Evolutionary conservation across 2,888 invertebrate genomes (phyloP).

Genomic region (Metacarcinus magister): DNA sequence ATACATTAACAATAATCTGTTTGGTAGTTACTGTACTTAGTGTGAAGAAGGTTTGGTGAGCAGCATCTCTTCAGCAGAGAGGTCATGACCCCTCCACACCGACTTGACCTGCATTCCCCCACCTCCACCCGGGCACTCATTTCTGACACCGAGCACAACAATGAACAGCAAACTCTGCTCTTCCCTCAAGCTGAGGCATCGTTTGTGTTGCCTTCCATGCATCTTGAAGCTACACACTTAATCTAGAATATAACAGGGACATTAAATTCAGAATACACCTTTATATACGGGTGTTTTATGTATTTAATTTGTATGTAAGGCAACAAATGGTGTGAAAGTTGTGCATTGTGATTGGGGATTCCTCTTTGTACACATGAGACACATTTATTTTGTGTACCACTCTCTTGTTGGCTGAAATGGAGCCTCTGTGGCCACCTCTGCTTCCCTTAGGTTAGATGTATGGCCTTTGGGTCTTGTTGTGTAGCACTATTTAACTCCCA

Average conservation of each 20-base stretch:
- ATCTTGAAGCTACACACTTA: neutral
- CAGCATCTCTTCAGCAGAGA: slow-evolving; percentile 7
- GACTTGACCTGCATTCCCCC: slow-evolving; percentile 13
- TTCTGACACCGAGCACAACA: slow-evolving; percentile 35
- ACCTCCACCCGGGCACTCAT: slow-evolving; percentile 9
- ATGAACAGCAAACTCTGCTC: neutral
- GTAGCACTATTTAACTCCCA: neutral
- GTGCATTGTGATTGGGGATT: neutral
- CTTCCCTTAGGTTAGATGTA: neutral
- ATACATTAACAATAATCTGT: neutral
- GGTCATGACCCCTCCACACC: neutral
- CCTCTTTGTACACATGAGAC: neutral
- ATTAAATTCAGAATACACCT: neutral
- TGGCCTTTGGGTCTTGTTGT: neutral
- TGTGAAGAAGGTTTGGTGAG: neutral
- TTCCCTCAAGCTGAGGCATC: neutral
- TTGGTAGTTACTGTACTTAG: neutral
- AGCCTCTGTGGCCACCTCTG: neutral
- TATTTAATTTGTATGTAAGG: neutral
- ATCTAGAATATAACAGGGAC: neutral
- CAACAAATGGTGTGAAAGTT: neutral
- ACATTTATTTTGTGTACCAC: neutral
- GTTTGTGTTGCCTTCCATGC: slow-evolving; percentile 16
- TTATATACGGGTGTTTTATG: neutral
- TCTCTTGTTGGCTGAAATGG: slow-evolving; percentile 18